A percentile compares a stretch with the other conserved stretches of the same genome.
Evolutionary conservation across 2,888 invertebrate species (phyloP).

Genomic region (Ophioninae sp.): DNA sequence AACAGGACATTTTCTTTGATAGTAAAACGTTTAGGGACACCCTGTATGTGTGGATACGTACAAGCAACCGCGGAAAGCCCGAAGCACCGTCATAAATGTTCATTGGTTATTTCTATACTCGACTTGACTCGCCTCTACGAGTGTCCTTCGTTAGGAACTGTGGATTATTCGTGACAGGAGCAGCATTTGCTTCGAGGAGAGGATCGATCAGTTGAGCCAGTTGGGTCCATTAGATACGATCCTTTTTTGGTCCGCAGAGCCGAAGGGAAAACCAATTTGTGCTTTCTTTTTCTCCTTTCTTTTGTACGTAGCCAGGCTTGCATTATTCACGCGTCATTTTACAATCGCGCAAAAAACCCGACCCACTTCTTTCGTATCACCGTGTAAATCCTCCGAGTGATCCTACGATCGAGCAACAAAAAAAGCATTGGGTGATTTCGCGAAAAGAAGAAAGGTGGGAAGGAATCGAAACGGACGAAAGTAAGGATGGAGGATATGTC

Average conservation of each 20-base stretch:
- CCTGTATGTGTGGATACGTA: too few relatives aligned
- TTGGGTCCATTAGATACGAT: not conserved
- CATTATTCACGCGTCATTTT: not conserved
- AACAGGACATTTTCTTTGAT: too few relatives aligned
- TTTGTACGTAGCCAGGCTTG: not conserved
- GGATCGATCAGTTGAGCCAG: not conserved
- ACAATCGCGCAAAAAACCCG: not conserved
- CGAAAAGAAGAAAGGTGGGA: too few relatives aligned
- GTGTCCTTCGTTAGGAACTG: not conserved
- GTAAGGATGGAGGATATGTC: too few relatives aligned
- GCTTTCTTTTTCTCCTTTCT: not conserved
- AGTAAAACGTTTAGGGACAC: too few relatives aligned
- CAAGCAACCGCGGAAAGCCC: not conserved
- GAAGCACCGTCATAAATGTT: conserved; percentile 24
- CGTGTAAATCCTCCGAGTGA: not conserved
- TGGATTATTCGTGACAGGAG: not conserved
- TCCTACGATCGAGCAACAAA: not conserved
- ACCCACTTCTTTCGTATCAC: not conserved
- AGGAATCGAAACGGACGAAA: too few relatives aligned
- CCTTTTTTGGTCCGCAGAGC: not conserved
- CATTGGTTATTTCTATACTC: conserved; percentile 44
- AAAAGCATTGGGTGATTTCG: not conserved
- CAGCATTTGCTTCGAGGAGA: not conserved
- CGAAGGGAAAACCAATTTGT: not conserved
- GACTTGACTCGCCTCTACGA: conserved; percentile 18